Base-by-base conservation (phyloP, 2,113 vertebrate species). In the Agelaius phoeniceus region DNA sequence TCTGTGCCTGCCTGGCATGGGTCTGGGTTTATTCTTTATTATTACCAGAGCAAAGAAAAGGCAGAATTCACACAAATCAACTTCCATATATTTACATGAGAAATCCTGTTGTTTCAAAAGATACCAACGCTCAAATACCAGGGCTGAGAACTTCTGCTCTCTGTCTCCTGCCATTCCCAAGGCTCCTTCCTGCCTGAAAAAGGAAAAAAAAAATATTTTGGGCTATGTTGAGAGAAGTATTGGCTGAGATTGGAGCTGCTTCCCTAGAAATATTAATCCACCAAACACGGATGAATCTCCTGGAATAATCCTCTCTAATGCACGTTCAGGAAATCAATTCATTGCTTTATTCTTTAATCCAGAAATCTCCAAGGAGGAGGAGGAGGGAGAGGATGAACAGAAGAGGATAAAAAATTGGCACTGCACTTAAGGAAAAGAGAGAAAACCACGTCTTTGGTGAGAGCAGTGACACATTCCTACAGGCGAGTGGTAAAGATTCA, bases 331-430 rank as follows among this genome's bases (percentile, higher is more conserved):
- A 97, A 95, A 96, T 96, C 92, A 95, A 57, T 96, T 95, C 94
- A n/a, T 69, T 67, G 93, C 68, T 96, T 94, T 96, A 90, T 90
- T 92, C 82, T 94, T 95, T 97, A 96, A 97, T 95, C 96, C 96
- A 96, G 94, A 96, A 95, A 96, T 95, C 96, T 96, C 93, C 92
- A 92, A 84, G 89, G 83, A 89, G 49, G 75, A 71, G 62, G 83
- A 93, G 75, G 93, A 82, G 90, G 67, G 92, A 82, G 26, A 58
- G 91, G 54, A 69, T 83, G 76, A 87, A 73, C 59, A 65, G 54
- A 89, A 94, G 20, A 61, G 88, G 74, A 78, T 75, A 68, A 89
- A 90, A 89, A 90, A 84, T 27, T 62, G 61, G 16, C 39, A 48
- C 14, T 31, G 59, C 10, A 6, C 30, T 71, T 41, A 80, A 89